These are phyloP conservation scores for Psilopsiagon aurifrons DNA, from an alignment of 2,113 vertebrate genomes.

Conservation along the genomic window DNA sequence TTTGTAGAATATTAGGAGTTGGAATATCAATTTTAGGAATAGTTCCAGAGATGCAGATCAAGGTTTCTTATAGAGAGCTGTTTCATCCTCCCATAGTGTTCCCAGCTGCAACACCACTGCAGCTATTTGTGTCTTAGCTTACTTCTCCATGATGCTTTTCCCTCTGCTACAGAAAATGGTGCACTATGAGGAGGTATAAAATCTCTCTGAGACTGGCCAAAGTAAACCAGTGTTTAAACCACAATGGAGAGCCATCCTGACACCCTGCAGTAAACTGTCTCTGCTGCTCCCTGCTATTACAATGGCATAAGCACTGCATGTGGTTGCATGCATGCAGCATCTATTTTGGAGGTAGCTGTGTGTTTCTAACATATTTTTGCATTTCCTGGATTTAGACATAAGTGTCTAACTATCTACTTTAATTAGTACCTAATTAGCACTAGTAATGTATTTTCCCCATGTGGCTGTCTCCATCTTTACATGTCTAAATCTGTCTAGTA, in stretches of 20 bases:
- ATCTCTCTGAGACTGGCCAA: not conserved
- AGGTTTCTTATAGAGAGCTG: not conserved
- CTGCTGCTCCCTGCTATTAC: not conserved
- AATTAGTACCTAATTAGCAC: not conserved
- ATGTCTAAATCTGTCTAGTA: not conserved
- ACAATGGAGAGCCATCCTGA: not conserved
- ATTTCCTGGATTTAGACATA: not conserved
- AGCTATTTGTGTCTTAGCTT: rapidly evolving
- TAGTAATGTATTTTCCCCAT: not conserved
- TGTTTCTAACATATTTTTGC: not conserved
- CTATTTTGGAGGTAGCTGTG: not conserved
- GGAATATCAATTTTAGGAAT: not conserved
- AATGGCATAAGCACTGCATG: not conserved
- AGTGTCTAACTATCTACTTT: not conserved
- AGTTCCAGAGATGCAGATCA: not conserved
- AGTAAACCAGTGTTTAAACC: not conserved
- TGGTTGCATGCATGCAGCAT: not conserved
- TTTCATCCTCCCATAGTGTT: not conserved
- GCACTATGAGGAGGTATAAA: not conserved
- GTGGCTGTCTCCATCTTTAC: not conserved
- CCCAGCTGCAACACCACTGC: not conserved
- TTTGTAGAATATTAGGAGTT: not conserved
- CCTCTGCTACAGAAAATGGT: rapidly evolving
- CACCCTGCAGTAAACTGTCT: not conserved
- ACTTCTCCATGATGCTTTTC: not conserved